Base-by-base conservation (phyloP, 30 jellyfish, hydroid and myxozoan genomes). In the Aurelia sp. region DNA sequence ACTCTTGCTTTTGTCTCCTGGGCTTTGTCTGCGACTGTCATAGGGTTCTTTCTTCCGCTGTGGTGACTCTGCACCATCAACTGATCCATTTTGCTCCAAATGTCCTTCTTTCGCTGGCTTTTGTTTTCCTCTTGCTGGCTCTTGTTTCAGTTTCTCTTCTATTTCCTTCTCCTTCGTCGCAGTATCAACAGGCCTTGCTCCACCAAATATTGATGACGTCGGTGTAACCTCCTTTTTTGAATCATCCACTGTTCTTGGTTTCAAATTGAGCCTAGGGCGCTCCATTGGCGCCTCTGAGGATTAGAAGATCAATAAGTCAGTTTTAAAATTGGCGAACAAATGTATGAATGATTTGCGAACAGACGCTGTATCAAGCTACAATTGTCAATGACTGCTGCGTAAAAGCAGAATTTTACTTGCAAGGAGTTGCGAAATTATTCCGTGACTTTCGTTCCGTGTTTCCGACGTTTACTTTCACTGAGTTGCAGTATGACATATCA, bases 141-240 rank as follows among this genome's bases (percentile, higher is more conserved):
- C 76, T 10, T 83, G 79, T 50, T 63, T 40, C 11, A 88, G 64
- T 62, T 73, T 82, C 71, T 88, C 94, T 62, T 93, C 98, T 17
- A 93, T 88, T 71, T 87, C 93, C 61, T 79, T 73, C 64, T 93
- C 98, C 71, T 85, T 88, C 18, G 96, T 78, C 10, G 98, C 93
- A 17, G 98, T 93, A 62, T 93, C 98, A 13, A 93, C 98, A 6
- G 98, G 98, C 55, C 98, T 86, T 8, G 98, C 98, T 37, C 96
- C 96, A 19, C 98, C 98, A 68, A 93, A 93, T 55, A 93, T 93
- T 11, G 98, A 93, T 4, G 96, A 77, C 21, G 74, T 31, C n/a
- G 88, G 61, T 44, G 82, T 41, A 2, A 35, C 53, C 4, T 71
- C 85, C 11, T 76, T 89, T 67, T 75, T 73, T 60, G 51, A 35